Conservation (phyloP, 64 coral and sea anemone genomes). For the Astreopora myriophthalma region DNA sequence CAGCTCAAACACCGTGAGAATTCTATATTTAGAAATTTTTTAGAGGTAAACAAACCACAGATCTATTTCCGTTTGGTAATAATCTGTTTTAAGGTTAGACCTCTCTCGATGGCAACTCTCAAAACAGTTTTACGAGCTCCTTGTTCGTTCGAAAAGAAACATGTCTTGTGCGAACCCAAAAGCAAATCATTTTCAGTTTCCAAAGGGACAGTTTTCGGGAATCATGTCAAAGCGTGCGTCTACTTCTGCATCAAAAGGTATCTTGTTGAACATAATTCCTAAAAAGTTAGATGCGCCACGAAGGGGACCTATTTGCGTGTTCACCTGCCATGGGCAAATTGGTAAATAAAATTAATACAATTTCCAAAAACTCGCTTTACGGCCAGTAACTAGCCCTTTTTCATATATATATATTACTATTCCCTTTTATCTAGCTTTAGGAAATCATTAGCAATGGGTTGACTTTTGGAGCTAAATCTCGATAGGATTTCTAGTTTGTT, state of each 20-base stretch:
- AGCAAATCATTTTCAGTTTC: slow-evolving; percentile 47
- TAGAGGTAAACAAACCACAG: too few relatives aligned
- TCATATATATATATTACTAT: slow-evolving; percentile 19
- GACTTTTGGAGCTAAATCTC: not conserved
- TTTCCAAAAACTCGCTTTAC: slow-evolving; percentile 32
- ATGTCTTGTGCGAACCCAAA: slow-evolving; percentile 25
- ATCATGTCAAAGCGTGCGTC: not conserved
- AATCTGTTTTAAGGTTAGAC: too few relatives aligned
- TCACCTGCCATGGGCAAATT: slow-evolving; percentile 36
- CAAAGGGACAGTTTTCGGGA: slow-evolving; percentile 17
- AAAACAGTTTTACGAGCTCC: not conserved
- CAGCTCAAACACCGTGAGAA: too few relatives aligned
- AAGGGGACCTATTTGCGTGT: slow-evolving; percentile 5
- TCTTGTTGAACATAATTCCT: slow-evolving; percentile 8
- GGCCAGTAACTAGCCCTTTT: slow-evolving; percentile 11
- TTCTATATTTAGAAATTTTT: too few relatives aligned
- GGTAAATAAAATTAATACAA: slow-evolving; percentile 24
- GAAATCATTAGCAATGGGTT: slow-evolving; percentile 1
- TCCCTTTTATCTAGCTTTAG: slow-evolving; percentile 47
- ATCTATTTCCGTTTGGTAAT: too few relatives aligned
- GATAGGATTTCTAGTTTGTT: not conserved
- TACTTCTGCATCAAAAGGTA: not conserved
- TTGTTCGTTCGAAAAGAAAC: not conserved
- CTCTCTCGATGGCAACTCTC: too few relatives aligned
- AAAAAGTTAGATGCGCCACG: not conserved